Evolutionary conservation across 2,113 vertebrate species (phyloP).

Genomic region (Myxocyprinus asiaticus): DNA sequence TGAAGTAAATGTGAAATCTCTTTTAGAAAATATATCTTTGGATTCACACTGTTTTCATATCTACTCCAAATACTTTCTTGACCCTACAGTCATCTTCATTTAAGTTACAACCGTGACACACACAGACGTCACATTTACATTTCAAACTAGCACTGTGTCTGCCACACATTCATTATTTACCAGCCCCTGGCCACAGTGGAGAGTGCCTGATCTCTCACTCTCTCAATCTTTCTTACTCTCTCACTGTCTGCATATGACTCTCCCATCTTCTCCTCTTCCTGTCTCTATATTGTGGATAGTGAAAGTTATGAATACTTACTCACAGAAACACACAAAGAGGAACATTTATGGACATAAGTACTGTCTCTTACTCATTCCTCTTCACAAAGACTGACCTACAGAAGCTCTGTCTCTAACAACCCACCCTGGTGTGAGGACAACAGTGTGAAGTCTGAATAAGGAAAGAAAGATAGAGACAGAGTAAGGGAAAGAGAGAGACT

Average conservation of each 20-base stretch:
- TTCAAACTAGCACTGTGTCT: slow-evolving; percentile 88
- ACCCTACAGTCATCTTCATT: slow-evolving; percentile 71
- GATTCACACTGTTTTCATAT: slow-evolving; percentile 28
- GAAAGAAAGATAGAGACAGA: slow-evolving; percentile 17
- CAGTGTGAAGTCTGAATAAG: not conserved
- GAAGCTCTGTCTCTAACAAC: not conserved
- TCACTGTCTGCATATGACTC: slow-evolving; percentile 32
- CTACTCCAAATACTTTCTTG: slow-evolving; percentile 45
- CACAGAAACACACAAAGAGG: not conserved
- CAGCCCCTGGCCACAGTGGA: slow-evolving; percentile 84
- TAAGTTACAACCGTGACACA: slow-evolving; percentile 72
- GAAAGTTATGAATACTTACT: slow-evolving; percentile 18
- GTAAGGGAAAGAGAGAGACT: slow-evolving; percentile 5
- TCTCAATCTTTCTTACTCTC: too few relatives aligned
- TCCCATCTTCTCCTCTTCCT: slow-evolving; percentile 6
- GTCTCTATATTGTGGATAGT: not conserved
- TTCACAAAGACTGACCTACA: not conserved
- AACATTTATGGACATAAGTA: not conserved
- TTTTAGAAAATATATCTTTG: not conserved
- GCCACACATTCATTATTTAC: slow-evolving; percentile 98
- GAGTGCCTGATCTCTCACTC: slow-evolving; percentile 72
- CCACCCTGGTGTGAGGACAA: not conserved
- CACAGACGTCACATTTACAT: slow-evolving; percentile 86
- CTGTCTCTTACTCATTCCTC: not conserved
- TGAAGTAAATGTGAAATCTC: too few relatives aligned